These are phyloP conservation scores for Parelbella ahira DNA, from an alignment of 2,888 invertebrate genomes.

Conservation along the genomic window DNA sequence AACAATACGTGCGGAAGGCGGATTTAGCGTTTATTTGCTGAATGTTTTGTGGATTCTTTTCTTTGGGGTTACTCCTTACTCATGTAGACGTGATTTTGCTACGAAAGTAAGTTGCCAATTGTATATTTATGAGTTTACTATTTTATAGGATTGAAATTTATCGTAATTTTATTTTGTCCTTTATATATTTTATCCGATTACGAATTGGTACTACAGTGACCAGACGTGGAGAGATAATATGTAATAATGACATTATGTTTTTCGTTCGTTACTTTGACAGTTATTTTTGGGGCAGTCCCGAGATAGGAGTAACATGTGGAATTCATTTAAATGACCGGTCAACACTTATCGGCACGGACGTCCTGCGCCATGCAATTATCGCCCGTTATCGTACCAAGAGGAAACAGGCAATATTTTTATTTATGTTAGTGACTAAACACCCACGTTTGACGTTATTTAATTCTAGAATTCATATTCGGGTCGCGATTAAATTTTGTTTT, in stretches of 20 bases:
- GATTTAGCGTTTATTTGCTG: conserved; percentile 52
- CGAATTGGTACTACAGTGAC: conserved; percentile 1
- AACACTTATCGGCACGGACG: conserved; percentile 66
- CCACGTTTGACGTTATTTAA: conserved; percentile 41
- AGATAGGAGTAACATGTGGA: conserved; percentile 26
- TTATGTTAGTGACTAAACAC: conserved; percentile 53
- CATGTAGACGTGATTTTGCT: conserved; percentile 65
- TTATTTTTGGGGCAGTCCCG: conserved; percentile 19
- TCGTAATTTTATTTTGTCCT: conserved; percentile 41
- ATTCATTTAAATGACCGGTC: conserved; percentile 59
- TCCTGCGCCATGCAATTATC: conserved; percentile 57
- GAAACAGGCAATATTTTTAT: conserved; percentile 73
- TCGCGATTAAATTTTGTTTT: conserved; percentile 42
- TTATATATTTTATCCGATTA: conserved; percentile 37
- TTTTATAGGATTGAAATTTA: conserved; percentile 50
- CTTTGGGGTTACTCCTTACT: conserved; percentile 48
- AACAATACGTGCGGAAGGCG: conserved; percentile 73
- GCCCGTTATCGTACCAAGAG: conserved; percentile 56
- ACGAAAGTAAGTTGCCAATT: conserved; percentile 68
- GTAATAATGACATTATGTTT: background rate
- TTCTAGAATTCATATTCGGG: conserved; percentile 53
- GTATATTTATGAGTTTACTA: conserved; percentile 77
- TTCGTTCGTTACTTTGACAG: background rate
- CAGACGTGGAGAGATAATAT: conserved; percentile 7
- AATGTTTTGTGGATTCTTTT: conserved; percentile 59